A percentile compares a stretch with the other conserved stretches of the same genome.
Evolutionary conservation across 2,797 vertebrate genomes (phyloP).

Genomic region (Microctenopoma stevenorrisi): DNA sequence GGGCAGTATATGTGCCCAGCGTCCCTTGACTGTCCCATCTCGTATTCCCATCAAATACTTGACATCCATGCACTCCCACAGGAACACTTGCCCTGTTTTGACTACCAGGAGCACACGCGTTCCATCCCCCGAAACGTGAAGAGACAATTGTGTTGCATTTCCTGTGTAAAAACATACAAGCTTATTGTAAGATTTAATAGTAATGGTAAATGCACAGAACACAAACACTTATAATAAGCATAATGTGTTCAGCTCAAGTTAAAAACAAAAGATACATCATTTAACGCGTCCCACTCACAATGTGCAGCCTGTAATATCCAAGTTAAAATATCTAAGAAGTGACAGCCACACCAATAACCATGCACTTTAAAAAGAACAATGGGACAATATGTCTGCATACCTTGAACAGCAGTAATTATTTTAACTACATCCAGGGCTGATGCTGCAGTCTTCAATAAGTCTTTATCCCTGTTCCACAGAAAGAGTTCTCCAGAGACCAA

Average conservation of each 20-base stretch:
- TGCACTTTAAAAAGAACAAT: neutral
- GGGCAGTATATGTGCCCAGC: conserved; percentile 87
- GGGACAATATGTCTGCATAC: conserved; percentile 39
- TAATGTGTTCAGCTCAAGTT: neutral
- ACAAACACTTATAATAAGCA: neutral
- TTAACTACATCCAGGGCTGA: conserved; percentile 81
- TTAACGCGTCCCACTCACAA: neutral
- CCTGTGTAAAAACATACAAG: conserved; percentile 65
- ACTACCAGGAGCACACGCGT: conserved; percentile 83
- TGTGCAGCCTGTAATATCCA: neutral
- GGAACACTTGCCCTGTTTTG: conserved; percentile 84
- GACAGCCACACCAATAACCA: too few relatives aligned
- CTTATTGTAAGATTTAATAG: neutral
- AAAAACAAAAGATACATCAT: neutral
- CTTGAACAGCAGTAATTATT: conserved; percentile 78
- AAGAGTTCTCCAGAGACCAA: conserved; percentile 91
- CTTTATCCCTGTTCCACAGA: conserved; percentile 94
- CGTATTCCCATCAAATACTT: conserved; percentile 69
- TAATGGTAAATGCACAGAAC: neutral
- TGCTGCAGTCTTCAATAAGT: conserved; percentile 86
- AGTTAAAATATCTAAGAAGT: neutral
- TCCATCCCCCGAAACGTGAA: conserved; percentile 90
- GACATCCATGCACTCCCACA: conserved; percentile 89
- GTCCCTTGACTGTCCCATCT: conserved; percentile 78
- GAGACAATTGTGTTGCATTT: conserved; percentile 72